Conservation (phyloP, 1,140 invertebrate genomes). For the Drosophila funebris region DNA sequence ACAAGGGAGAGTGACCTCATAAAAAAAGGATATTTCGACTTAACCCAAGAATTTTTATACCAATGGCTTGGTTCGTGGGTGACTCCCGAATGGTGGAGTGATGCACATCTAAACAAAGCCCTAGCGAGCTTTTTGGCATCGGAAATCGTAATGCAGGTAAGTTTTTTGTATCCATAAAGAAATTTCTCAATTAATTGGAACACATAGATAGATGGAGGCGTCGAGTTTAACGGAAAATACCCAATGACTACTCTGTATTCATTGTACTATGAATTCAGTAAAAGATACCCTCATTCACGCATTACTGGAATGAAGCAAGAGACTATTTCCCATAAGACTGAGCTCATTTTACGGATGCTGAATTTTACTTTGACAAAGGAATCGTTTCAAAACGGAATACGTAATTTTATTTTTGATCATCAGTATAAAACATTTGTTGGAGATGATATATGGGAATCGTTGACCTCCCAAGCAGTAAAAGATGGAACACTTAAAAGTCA, state of each 20-base stretch:
- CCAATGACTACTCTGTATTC: conserved; percentile 90
- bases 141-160: conserved; percentile 87
- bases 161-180: not conserved
- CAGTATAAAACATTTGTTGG: conserved; percentile 90
- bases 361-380: conserved; percentile 92
- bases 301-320: conserved; percentile 90
- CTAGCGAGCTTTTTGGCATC: conserved; percentile 89
- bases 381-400: conserved; percentile 91
- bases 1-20: conserved; percentile 89
- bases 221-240: conserved; percentile 89
- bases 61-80: conserved; percentile 91
- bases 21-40: conserved; percentile 85
- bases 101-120: conserved; percentile 89
- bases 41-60: conserved; percentile 88
- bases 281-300: conserved; percentile 88
- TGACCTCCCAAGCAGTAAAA: conserved; percentile 88
- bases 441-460: conserved; percentile 91
- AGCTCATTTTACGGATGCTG: conserved; percentile 96
- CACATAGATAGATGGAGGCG: conserved; percentile 86
- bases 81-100: conserved; percentile 89
- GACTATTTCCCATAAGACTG: conserved; percentile 89
- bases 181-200: too few relatives aligned
- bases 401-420: conserved; percentile 88
- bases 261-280: conserved; percentile 90
- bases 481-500: conserved; percentile 86